Evolutionary conservation across 2,888 invertebrate genomes (phyloP).

Genomic region (Craniophora ligustri): DNA sequence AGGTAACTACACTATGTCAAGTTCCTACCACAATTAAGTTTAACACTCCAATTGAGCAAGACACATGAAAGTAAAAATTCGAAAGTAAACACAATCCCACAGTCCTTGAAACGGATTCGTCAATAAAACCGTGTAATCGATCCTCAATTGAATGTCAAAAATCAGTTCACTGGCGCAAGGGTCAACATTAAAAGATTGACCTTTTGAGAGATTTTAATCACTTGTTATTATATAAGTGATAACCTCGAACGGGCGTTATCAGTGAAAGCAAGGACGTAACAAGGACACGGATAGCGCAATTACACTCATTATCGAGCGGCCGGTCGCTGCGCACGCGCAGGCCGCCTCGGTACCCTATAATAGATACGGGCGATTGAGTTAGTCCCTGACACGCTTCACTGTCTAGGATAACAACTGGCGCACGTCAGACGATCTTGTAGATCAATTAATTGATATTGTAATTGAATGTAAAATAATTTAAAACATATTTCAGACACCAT

Average conservation of each 20-base stretch:
- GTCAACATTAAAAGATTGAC: slow-evolving; percentile 63
- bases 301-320: slow-evolving; percentile 77
- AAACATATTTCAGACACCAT: not conserved
- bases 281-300: slow-evolving; percentile 83
- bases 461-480: slow-evolving; percentile 22
- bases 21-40: slow-evolving; percentile 23
- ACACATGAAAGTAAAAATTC: slow-evolving; percentile 33
- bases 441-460: slow-evolving; percentile 42
- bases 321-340: slow-evolving; percentile 59
- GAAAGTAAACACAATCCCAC: slow-evolving; percentile 43
- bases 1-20: slow-evolving; percentile 21
- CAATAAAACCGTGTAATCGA: slow-evolving; percentile 51
- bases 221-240: slow-evolving; percentile 71
- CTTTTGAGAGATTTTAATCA: slow-evolving; percentile 61
- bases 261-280: slow-evolving; percentile 86
- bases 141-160: slow-evolving; percentile 63
- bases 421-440: slow-evolving; percentile 43
- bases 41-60: slow-evolving; percentile 29
- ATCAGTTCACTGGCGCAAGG: slow-evolving; percentile 62
- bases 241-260: slow-evolving; percentile 75
- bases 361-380: slow-evolving; percentile 70
- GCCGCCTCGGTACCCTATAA: slow-evolving; percentile 59
- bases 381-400: slow-evolving; percentile 74
- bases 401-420: slow-evolving; percentile 64
- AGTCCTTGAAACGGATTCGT: slow-evolving; percentile 51